Evolutionary conservation across 2,888 invertebrate species (phyloP).

Genomic region (Plagodis pulveraria): DNA sequence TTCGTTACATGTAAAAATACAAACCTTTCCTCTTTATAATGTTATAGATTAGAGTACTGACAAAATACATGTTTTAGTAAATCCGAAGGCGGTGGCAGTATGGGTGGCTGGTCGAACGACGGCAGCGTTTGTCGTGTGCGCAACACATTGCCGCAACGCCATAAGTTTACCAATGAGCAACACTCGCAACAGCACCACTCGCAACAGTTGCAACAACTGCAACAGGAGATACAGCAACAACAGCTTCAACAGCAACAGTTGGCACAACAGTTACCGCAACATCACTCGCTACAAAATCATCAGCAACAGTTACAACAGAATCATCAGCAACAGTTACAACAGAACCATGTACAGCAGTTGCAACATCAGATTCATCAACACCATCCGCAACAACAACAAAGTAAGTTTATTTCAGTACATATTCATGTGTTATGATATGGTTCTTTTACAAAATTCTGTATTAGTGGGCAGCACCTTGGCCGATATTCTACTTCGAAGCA

Average conservation of each 20-base stretch:
- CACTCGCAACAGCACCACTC: constrained; percentile 58
- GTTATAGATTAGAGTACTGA: background rate
- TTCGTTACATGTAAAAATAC: too few relatives aligned
- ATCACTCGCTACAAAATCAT: constrained; percentile 43
- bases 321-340: constrained; percentile 44
- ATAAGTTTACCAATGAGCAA: constrained; percentile 78
- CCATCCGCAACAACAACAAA: constrained; percentile 42
- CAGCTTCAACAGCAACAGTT: constrained; percentile 52
- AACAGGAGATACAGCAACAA: constrained; percentile 54
- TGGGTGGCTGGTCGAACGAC: constrained; percentile 77
- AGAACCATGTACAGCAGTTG: constrained; percentile 46
- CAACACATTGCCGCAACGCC: constrained; percentile 71
- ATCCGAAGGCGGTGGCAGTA: constrained; percentile 75
- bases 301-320: constrained; percentile 42
- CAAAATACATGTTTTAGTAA: constrained; percentile 53
- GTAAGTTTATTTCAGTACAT: constrained; percentile 33
- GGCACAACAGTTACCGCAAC: constrained; percentile 47
- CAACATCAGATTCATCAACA: constrained; percentile 42
- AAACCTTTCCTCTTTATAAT: too few relatives aligned
- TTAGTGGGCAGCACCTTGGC: too few relatives aligned
- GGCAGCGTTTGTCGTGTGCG: constrained; percentile 77
- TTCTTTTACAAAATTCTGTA: too few relatives aligned
- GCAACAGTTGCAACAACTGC: constrained; percentile 46
- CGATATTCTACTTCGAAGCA: too few relatives aligned
- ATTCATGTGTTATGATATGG: too few relatives aligned